These are phyloP conservation scores for Malthinus flaveolus DNA, from an alignment of 2,888 invertebrate species.

Conservation along the genomic window DNA sequence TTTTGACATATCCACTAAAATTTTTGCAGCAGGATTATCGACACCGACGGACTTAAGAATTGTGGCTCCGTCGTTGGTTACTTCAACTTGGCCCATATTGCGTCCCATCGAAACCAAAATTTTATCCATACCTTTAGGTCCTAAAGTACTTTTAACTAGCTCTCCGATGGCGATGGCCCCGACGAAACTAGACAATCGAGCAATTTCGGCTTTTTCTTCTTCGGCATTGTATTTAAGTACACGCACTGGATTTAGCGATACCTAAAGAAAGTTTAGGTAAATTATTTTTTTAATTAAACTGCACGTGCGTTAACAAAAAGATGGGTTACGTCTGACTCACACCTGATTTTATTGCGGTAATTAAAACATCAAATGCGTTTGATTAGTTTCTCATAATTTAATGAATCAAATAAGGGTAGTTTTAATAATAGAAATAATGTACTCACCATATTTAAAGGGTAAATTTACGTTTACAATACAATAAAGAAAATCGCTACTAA, in stretches of 20 bases:
- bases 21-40: constrained; percentile 98
- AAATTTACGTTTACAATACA: not conserved
- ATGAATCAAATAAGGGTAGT: not conserved
- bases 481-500: not conserved
- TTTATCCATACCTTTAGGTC: constrained; percentile 99
- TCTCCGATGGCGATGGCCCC: constrained; percentile 99
- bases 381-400: not conserved
- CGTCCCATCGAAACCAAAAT: constrained; percentile 81
- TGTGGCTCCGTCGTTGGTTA: constrained; percentile 99
- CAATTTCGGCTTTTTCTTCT: constrained; percentile 97
- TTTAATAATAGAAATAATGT: not conserved
- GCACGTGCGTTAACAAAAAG: constrained; percentile 39
- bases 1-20: constrained; percentile 97
- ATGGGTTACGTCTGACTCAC: constrained; percentile 35
- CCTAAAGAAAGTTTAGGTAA: constrained; percentile 55
- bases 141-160: constrained; percentile 95
- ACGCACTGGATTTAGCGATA: constrained; percentile 89
- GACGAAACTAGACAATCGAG: constrained; percentile 95
- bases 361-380: not conserved
- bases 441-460: constrained; percentile 7
- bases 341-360: constrained; percentile 34
- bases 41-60: constrained; percentile 95
- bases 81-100: constrained; percentile 83
- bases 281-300: constrained; percentile 9
- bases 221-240: constrained; percentile 95